Evolutionary conservation across 2,888 invertebrate genomes (phyloP).

Genomic region (Lasiommata megera): DNA sequence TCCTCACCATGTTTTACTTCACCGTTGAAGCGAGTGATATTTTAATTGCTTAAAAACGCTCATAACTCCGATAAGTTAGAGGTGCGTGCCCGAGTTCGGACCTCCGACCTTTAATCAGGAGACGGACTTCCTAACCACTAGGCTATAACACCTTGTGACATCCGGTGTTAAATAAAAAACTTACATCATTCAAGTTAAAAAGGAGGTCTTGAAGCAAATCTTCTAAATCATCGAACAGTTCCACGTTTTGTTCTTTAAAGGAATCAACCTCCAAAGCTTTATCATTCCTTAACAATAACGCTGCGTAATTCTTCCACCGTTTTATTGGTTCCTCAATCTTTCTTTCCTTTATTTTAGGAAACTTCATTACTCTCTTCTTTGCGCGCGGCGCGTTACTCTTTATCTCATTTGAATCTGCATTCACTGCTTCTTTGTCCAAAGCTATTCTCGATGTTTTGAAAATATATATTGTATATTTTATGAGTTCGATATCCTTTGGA

Average conservation of each 20-base stretch:
- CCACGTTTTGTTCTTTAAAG: conserved; percentile 1
- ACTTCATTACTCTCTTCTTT: conserved; percentile 24
- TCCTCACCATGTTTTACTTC: too few species aligned
- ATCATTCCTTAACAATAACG: conserved; percentile 20
- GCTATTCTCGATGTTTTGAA: conserved; percentile 35
- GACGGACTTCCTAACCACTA: too few species aligned
- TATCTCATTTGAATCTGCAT: neutral
- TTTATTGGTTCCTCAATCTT: conserved; percentile 29
- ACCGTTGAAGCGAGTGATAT: too few species aligned
- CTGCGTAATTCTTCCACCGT: conserved; percentile 25
- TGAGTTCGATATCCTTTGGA: conserved; percentile 48
- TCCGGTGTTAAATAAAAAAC: conserved; percentile 27
- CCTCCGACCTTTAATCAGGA: too few species aligned
- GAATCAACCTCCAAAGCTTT: neutral
- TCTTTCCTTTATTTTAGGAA: conserved; percentile 36
- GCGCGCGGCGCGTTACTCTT: neutral
- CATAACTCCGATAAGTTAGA: too few species aligned
- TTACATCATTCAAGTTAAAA: conserved; percentile 48
- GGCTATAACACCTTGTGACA: too few species aligned
- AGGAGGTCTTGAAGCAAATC: conserved; percentile 22
- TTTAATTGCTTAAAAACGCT: too few species aligned
- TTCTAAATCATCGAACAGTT: conserved; percentile 25
- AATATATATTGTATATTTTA: conserved; percentile 49
- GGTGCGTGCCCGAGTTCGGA: too few species aligned
- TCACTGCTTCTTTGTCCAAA: neutral